These are phyloP conservation scores for Cinara cedri DNA, from an alignment of 2,888 invertebrate genomes.

Conservation along the genomic window DNA sequence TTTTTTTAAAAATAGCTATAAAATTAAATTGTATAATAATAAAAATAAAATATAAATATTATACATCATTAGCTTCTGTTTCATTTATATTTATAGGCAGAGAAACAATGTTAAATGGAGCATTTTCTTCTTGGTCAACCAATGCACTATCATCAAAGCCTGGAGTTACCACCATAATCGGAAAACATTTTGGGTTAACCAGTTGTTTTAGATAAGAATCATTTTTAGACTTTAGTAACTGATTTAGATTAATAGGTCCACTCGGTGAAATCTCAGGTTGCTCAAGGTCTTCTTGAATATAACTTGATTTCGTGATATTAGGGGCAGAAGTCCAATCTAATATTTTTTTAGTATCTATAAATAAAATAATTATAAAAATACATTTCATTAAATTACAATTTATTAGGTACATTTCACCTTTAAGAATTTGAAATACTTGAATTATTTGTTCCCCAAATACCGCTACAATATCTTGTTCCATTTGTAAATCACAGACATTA, in stretches of 20 bases:
- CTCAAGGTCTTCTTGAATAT: slow-evolving; percentile 15
- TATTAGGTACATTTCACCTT: slow-evolving; percentile 58
- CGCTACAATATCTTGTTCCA: slow-evolving; percentile 74
- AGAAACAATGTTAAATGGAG: slow-evolving; percentile 48
- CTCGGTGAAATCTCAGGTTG: not conserved
- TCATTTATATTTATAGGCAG: slow-evolving; percentile 59
- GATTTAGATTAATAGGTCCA: slow-evolving; percentile 48
- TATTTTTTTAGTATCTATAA: slow-evolving; percentile 24
- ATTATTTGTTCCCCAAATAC: slow-evolving; percentile 70
- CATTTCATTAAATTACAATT: not conserved
- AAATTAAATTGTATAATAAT: not conserved
- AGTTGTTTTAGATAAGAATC: slow-evolving; percentile 34
- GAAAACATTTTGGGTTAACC: slow-evolving; percentile 48
- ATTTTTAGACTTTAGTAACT: slow-evolving; percentile 48
- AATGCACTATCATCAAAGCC: slow-evolving; percentile 48
- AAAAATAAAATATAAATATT: not conserved
- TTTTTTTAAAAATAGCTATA: not conserved
- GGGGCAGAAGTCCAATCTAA: slow-evolving; percentile 27
- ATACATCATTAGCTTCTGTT: slow-evolving; percentile 60
- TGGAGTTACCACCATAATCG: slow-evolving; percentile 50
- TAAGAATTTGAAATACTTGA: slow-evolving; percentile 69
- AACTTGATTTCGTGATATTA: slow-evolving; percentile 15
- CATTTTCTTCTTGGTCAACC: slow-evolving; percentile 45
- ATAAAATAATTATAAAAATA: not conserved
- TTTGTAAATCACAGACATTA: slow-evolving; percentile 65